Evolutionary conservation across 2,113 vertebrate species (phyloP), one percentile per base, ranked within the genome.

Genomic region (Melanotaenia duboulayi): DNA sequence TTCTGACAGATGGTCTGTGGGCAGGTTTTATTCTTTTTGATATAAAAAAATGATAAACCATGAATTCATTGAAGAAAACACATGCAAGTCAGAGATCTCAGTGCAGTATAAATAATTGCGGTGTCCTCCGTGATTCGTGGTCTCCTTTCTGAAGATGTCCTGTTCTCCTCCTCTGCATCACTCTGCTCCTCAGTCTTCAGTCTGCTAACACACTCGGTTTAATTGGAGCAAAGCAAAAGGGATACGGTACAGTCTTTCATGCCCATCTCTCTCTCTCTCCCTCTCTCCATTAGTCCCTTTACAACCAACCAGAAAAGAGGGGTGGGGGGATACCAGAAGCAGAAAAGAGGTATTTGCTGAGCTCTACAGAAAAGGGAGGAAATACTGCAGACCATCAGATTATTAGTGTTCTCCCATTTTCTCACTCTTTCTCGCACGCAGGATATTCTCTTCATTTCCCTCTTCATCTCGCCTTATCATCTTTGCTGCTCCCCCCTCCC

Each of bases 341-440:
- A 90, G 79, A 90, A 88, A 50, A 13, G 28, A 28, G 84, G 84
- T 89, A 93, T 92, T 90, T 94, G 93, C 94, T 94, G 93, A 94
- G 92, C 89, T 91, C 78, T 76, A 94, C 94, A 94, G 89, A 93
- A 94, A 83, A 72, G 78, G 78, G 80, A 51, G 78, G 91, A 91
- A 93, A 91, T 88, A 93, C 93, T 93, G 93, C 92, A 93, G 92
- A 91, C 89, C 81, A 87, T 92, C 90, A 91, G 88, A 92, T 90
- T 84, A 91, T 93, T 92, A 90, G 84, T 80, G 77, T 75, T 74
- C 82, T 66, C 55, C 65, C 51, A 61, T 66, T 73, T 77, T 64
- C 71, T 56, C 58, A 62, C 65, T 75, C 51, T 72, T 35, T 55
- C 24, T 63, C 64, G 35, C 60, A 32, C 72, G 60, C 57, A 0